Conservation (phyloP, 1,140 invertebrate species). For the Neotoxoptera formosana region DNA sequence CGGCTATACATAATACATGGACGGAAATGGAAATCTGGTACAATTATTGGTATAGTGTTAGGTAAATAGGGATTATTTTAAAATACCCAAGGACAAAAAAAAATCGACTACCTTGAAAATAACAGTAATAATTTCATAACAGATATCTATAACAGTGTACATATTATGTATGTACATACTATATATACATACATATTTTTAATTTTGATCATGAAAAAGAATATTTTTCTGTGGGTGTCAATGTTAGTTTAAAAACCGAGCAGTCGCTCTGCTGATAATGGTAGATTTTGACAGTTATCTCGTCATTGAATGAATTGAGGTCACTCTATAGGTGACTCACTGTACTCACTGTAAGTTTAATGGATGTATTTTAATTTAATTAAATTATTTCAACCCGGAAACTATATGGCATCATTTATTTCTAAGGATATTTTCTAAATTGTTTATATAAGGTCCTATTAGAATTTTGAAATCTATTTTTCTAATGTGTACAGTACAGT, state of each 20-base stretch:
- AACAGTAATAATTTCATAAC: not conserved
- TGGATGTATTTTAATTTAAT: not conserved
- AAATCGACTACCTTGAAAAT: not conserved
- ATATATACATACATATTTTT: not conserved
- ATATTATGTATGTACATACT: too few species aligned
- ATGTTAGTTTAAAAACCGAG: too few species aligned
- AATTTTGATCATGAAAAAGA: not conserved
- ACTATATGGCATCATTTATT: not conserved
- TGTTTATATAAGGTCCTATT: not conserved
- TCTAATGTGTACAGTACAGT: not conserved
- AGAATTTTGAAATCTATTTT: not conserved
- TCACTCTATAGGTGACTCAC: too few species aligned
- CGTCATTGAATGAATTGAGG: too few species aligned
- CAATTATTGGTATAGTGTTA: not conserved
- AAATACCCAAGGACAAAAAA: not conserved
- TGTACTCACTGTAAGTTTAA: too few species aligned
- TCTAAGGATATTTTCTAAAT: not conserved
- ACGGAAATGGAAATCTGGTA: not conserved
- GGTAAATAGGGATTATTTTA: not conserved
- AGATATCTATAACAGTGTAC: too few species aligned
- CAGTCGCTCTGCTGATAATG: not conserved
- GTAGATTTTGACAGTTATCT: too few species aligned
- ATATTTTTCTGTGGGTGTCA: not conserved
- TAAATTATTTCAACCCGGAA: not conserved
- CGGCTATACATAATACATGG: not conserved